phyloP scores from a whole-genome alignment of 2,797 vertebrate genomes.

The Rhyacichthys aspro region DNA sequence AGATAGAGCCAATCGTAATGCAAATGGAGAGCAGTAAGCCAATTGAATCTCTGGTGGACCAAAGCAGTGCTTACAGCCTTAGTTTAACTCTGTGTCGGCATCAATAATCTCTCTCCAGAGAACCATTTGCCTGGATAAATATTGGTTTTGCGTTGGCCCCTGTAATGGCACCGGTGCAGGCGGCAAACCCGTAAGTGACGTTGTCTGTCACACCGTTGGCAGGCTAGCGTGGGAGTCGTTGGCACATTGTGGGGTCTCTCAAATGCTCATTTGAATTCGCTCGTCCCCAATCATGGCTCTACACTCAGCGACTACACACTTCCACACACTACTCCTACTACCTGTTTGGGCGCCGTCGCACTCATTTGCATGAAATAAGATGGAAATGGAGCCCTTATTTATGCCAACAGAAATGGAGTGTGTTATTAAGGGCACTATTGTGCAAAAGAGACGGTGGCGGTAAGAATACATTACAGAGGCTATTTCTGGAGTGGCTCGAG shows the following conservation, averaged over 20 bases:
- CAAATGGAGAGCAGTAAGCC: conserved; percentile 23
- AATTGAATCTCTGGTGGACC: conserved; percentile 26
- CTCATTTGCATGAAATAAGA: conserved; percentile 86
- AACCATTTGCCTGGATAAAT: conserved; percentile 80
- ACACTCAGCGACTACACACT: conserved; percentile 72
- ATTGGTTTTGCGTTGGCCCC: conserved; percentile 77
- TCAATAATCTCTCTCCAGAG: conserved; percentile 73
- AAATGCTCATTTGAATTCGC: conserved; percentile 79
- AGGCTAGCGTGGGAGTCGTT: conserved; percentile 79
- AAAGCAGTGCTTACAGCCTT: conserved; percentile 54
- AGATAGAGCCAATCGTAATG: conserved; percentile 21
- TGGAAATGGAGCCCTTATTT: conserved; percentile 85
- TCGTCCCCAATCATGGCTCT: conserved; percentile 75
- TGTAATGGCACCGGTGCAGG: conserved; percentile 73
- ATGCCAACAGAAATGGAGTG: conserved; percentile 84
- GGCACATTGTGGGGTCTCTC: conserved; percentile 79
- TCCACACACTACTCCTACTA: conserved; percentile 79
- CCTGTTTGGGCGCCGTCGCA: conserved; percentile 75
- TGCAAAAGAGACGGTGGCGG: conserved; percentile 80
- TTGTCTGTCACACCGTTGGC: conserved; percentile 76
- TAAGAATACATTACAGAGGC: conserved; percentile 83
- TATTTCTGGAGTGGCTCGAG: conserved; percentile 82
- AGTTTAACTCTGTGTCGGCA: conserved; percentile 61
- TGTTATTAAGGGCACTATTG: conserved; percentile 84
- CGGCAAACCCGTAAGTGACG: conserved; percentile 70